phyloP scores from a whole-genome alignment of 2,113 vertebrate species.

The Petrocephalus microphthalmus region DNA sequence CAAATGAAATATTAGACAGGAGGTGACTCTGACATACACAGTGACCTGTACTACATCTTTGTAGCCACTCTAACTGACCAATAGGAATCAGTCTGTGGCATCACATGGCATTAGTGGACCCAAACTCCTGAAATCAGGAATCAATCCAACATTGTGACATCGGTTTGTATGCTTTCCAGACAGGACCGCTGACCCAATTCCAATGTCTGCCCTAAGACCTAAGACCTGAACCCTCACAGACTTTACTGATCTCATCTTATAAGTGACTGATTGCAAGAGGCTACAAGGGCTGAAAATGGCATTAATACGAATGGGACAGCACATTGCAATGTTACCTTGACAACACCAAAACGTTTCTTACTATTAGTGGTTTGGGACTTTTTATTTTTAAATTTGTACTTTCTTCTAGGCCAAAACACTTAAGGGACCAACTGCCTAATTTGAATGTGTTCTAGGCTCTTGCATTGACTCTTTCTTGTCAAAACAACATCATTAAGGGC shows the following conservation, averaged over 20 bases:
- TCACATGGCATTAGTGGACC: not conserved
- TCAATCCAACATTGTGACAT: not conserved
- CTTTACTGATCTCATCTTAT: not conserved
- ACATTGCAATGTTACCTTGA: not conserved
- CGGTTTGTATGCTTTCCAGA: not conserved
- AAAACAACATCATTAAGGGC: not conserved
- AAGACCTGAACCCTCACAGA: not conserved
- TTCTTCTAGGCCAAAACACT: not conserved
- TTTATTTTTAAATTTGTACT: not conserved
- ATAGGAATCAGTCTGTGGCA: not conserved
- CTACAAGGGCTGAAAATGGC: not conserved
- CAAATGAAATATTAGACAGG: not conserved
- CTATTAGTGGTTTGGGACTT: not conserved
- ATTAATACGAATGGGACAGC: not conserved
- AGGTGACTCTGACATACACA: not conserved
- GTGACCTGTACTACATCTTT: not conserved
- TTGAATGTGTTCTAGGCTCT: not conserved
- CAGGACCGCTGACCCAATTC: not conserved
- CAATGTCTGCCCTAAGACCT: not conserved
- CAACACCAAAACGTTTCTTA: not conserved
- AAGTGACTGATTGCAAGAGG: not conserved
- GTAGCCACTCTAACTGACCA: not conserved
- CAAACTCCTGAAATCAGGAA: not conserved
- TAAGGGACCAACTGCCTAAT: not conserved
- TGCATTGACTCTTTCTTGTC: not conserved